These are phyloP conservation scores for Sebastes iracundus DNA, from an alignment of 2,797 vertebrate genomes.

Conservation along the genomic window DNA sequence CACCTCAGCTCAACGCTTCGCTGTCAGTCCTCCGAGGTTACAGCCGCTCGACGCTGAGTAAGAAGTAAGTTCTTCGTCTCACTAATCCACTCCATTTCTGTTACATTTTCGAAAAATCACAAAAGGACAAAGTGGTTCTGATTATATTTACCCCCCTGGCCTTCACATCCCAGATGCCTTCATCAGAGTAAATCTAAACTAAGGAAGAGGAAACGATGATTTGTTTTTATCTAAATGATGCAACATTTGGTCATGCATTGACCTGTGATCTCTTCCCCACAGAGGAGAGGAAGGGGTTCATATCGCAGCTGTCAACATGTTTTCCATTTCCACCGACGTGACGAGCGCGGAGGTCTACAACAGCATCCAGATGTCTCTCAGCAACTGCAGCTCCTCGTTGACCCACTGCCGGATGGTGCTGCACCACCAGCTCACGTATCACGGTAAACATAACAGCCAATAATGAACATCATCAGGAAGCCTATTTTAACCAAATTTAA, in stretches of 20 bases:
- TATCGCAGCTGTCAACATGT: slow-evolving; percentile 89
- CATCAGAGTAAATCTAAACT: not conserved
- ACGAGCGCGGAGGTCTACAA: slow-evolving; percentile 83
- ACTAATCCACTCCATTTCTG: not conserved
- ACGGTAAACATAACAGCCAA: slow-evolving; percentile 69
- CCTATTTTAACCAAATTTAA: not conserved
- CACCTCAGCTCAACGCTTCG: slow-evolving; percentile 87
- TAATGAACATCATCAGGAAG: not conserved
- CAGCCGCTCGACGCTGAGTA: slow-evolving; percentile 82
- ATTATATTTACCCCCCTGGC: not conserved
- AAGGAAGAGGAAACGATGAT: not conserved
- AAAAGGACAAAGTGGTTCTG: not conserved
- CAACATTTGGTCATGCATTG: not conserved
- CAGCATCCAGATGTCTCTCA: slow-evolving; percentile 85
- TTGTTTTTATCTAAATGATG: not conserved
- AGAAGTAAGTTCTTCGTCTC: slow-evolving; percentile 67
- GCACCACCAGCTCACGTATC: slow-evolving; percentile 84
- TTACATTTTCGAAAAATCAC: not conserved
- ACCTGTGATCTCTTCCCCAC: slow-evolving; percentile 13
- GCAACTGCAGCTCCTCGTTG: slow-evolving; percentile 83
- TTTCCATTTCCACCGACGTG: slow-evolving; percentile 88
- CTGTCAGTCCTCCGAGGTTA: slow-evolving; percentile 89
- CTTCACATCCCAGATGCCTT: not conserved
- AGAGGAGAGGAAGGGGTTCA: slow-evolving; percentile 76
- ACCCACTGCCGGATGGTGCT: slow-evolving; percentile 85